Percentiles rank a stretch among this genome's conserved stretches.
Conservation (phyloP, 2,113 vertebrate species). For the Hypomesus transpacificus region DNA sequence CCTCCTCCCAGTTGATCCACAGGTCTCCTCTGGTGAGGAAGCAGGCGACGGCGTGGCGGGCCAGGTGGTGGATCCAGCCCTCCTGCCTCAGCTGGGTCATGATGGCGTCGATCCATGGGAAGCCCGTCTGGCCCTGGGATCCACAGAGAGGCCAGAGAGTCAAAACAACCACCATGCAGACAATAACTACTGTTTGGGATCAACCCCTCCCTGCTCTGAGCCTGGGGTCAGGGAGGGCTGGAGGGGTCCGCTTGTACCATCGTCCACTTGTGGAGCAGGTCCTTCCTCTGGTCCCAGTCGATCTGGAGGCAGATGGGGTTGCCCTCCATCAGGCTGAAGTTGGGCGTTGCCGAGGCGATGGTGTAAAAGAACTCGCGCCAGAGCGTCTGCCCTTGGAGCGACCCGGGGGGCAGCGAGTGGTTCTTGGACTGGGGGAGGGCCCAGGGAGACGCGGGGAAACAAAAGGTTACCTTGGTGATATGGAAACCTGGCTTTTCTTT, state of each 20-base stretch:
- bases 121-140: conserved; percentile 5
- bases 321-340: conserved; percentile 42
- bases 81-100: conserved; percentile 45
- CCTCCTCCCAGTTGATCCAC: conserved; percentile 17
- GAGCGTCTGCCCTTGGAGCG: background rate
- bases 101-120: conserved; percentile 53
- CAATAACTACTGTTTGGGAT: too few relatives aligned
- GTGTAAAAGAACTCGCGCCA: conserved; percentile 42
- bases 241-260: conserved; percentile 29
- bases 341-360: conserved; percentile 38
- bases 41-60: conserved; percentile 45
- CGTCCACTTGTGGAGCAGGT: conserved; percentile 58
- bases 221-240: too few relatives aligned
- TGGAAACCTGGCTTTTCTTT: too few relatives aligned
- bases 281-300: conserved; percentile 39
- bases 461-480: too few relatives aligned
- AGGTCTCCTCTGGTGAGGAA: conserved; percentile 45
- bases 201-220: too few relatives aligned
- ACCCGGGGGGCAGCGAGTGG: background rate
- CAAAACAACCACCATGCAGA: too few relatives aligned
- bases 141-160: too few relatives aligned
- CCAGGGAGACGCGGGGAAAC: too few relatives aligned
- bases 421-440: too few relatives aligned
- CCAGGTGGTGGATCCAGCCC: conserved; percentile 48
- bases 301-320: conserved; percentile 53